A percentile compares a stretch with the other conserved stretches of the same genome.
These are phyloP conservation scores for Odiellus spinosus DNA, from an alignment of 2,888 invertebrate genomes.

Conservation along the genomic window DNA sequence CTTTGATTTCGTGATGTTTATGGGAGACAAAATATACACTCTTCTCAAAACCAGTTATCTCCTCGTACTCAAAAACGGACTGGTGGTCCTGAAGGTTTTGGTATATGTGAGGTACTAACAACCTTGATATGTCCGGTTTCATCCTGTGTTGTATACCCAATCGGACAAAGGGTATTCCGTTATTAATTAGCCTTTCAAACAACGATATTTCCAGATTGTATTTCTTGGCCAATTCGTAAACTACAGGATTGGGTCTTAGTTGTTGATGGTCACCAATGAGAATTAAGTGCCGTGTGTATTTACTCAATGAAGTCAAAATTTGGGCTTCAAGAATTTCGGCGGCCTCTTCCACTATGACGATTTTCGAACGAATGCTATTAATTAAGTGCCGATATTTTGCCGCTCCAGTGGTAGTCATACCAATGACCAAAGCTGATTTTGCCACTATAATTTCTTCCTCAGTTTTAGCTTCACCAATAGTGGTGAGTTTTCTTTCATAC, in stretches of 20 bases:
- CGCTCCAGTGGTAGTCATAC: slow-evolving; percentile 26
- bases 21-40: slow-evolving; percentile 55
- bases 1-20: slow-evolving; percentile 19
- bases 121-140: slow-evolving; percentile 46
- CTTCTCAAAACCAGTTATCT: slow-evolving; percentile 21
- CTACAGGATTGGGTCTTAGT: slow-evolving; percentile 52
- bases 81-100: slow-evolving; percentile 42
- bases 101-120: slow-evolving; percentile 47
- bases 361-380: slow-evolving; percentile 26
- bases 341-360: slow-evolving; percentile 35
- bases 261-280: slow-evolving; percentile 59
- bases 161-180: slow-evolving; percentile 41
- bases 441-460: no score
- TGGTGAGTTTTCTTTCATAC: no score
- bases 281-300: slow-evolving; percentile 28
- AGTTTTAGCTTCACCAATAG: no score
- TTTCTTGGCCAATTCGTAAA: slow-evolving; percentile 45
- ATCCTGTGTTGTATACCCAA: slow-evolving; percentile 57
- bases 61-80: slow-evolving; percentile 40
- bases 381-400: slow-evolving; percentile 19
- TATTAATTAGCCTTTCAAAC: slow-evolving; percentile 61
- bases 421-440: slow-evolving; percentile 11
- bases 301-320: slow-evolving; percentile 30
- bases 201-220: slow-evolving; percentile 58
- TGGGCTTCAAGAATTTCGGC: slow-evolving; percentile 36